phyloP scores from a whole-genome alignment of 2,113 vertebrate genomes.

The Chamaetylas fuelleborni region DNA sequence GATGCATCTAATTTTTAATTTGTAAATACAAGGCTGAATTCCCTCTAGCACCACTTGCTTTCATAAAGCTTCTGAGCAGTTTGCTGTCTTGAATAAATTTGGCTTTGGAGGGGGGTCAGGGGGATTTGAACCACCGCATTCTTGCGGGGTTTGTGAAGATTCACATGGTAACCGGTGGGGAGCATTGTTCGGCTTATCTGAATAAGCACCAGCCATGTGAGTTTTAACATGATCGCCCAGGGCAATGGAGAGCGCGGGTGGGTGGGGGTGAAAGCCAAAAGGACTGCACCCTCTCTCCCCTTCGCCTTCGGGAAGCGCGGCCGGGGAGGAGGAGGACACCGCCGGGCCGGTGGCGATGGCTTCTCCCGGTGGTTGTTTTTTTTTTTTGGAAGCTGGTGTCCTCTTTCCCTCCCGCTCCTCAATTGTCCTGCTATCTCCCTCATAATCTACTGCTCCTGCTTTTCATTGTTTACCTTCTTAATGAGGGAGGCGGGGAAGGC shows the following conservation, averaged over 20 bases:
- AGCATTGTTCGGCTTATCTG: constrained; percentile 94
- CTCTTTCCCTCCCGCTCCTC: constrained; percentile 83
- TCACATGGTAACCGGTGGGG: constrained; percentile 96
- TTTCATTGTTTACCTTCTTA: constrained; percentile 99
- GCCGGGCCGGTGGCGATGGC: not conserved
- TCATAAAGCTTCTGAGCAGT: constrained; percentile 82
- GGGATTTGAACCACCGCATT: constrained; percentile 97
- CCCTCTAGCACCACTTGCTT: constrained; percentile 77
- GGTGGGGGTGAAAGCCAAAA: constrained; percentile 74
- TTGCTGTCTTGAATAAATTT: constrained; percentile 93
- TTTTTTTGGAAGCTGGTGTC: constrained; percentile 74
- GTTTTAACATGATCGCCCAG: constrained; percentile 91
- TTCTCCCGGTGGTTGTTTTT: not conserved
- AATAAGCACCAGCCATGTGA: constrained; percentile 93
- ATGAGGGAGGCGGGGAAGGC: constrained; percentile 94
- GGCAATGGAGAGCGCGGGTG: constrained; percentile 82
- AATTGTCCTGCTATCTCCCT: constrained; percentile 90
- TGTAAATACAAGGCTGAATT: constrained; percentile 79
- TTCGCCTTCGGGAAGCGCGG: constrained; percentile 58
- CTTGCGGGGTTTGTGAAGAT: constrained; percentile 94
- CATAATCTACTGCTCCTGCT: constrained; percentile 82
- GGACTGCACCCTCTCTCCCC: constrained; percentile 73
- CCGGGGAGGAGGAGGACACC: not conserved
- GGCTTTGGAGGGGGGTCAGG: constrained; percentile 81
- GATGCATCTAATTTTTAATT: constrained; percentile 80